These are phyloP conservation scores for Gasterosteus aculeatus DNA, from an alignment of 2,113 vertebrate genomes.

Conservation along the genomic window DNA sequence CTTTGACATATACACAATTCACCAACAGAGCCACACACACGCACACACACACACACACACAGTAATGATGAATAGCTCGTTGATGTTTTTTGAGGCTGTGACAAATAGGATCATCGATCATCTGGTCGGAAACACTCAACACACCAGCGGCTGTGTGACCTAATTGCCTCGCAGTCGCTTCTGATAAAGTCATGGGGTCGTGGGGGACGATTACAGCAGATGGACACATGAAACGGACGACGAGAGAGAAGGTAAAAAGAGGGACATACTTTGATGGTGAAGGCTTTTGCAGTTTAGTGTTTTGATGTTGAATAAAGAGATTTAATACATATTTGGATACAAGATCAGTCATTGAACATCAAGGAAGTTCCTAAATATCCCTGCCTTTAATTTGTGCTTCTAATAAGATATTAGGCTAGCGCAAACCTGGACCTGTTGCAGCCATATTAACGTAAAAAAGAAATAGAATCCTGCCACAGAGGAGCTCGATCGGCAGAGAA, in stretches of 20 bases:
- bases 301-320: background rate
- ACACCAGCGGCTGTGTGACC: conserved; percentile 50
- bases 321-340: background rate
- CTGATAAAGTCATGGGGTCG: conserved; percentile 30
- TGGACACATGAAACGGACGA: conserved; percentile 44
- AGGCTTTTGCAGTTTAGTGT: background rate
- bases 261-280: conserved; percentile 1
- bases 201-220: conserved; percentile 36
- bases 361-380: background rate
- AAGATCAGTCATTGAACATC: background rate
- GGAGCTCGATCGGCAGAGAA: background rate
- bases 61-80: conserved; percentile 63
- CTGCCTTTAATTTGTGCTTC: background rate
- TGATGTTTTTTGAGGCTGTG: conserved; percentile 45
- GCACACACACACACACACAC: conserved; percentile 6
- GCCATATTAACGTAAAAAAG: background rate
- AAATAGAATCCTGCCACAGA: background rate
- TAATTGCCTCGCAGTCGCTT: conserved; percentile 47
- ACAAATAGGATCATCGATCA: conserved; percentile 71
- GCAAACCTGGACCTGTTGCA: background rate
- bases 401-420: background rate
- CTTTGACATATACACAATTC: conserved; percentile 37
- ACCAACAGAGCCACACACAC: conserved; percentile 8
- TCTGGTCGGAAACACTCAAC: conserved; percentile 47
- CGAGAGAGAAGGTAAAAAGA: conserved; percentile 9